phyloP scores from a whole-genome alignment of 2,888 invertebrate species.

The Lumbricus terrestris region DNA sequence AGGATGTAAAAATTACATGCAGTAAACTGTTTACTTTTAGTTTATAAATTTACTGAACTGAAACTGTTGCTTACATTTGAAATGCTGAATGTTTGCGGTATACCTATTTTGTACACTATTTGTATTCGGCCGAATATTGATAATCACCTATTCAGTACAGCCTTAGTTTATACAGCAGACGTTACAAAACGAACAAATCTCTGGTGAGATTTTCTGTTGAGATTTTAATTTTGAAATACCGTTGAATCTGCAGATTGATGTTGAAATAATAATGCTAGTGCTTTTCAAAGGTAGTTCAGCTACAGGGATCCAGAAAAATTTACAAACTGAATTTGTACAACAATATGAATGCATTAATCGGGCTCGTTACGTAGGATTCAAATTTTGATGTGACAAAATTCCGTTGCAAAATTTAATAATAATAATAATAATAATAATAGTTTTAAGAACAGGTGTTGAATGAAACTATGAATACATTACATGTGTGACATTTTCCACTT shows the following conservation, averaged over 20 bases:
- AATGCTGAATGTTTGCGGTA: too few relatives aligned
- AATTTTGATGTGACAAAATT: too few relatives aligned
- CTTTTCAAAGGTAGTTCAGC: neutral
- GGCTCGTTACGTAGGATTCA: too few relatives aligned
- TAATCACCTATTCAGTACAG: too few relatives aligned
- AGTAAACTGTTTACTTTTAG: too few relatives aligned
- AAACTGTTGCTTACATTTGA: too few relatives aligned
- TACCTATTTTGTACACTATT: too few relatives aligned
- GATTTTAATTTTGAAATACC: neutral
- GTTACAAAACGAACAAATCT: neutral
- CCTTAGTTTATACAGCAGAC: neutral
- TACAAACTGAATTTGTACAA: neutral
- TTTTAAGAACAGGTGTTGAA: neutral
- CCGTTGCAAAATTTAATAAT: too few relatives aligned
- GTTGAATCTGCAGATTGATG: neutral
- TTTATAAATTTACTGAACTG: too few relatives aligned
- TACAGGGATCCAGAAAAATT: neutral
- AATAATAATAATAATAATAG: too few relatives aligned
- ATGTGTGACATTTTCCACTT: neutral
- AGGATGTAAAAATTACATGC: too few relatives aligned
- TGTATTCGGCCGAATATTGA: too few relatives aligned
- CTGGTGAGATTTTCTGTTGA: neutral
- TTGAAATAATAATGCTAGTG: neutral
- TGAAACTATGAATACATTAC: neutral
- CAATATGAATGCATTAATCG: neutral